These are phyloP conservation scores for Phoeniculus purpureus DNA, from an alignment of 2,797 vertebrate genomes.

Conservation along the genomic window DNA sequence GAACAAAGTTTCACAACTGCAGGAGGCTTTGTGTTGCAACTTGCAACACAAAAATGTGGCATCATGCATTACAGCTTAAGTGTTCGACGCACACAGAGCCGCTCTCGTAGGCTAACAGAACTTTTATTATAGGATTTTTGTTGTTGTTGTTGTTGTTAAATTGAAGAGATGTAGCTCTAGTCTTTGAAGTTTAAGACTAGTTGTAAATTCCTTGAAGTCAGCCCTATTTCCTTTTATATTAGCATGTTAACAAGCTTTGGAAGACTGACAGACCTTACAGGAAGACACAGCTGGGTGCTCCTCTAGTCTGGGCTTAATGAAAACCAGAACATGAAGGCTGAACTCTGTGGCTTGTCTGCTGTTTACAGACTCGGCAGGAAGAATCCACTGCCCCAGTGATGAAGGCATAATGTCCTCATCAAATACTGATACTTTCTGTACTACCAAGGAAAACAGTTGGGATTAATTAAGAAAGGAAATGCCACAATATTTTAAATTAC, in stretches of 20 bases:
- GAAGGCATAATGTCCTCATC: slow-evolving; percentile 71
- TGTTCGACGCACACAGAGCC: neutral
- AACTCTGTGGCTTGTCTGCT: slow-evolving; percentile 67
- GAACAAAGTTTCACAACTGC: slow-evolving; percentile 57
- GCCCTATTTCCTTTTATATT: slow-evolving; percentile 82
- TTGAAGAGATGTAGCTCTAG: slow-evolving; percentile 55
- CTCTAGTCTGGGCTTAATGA: slow-evolving; percentile 79
- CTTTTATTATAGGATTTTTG: slow-evolving; percentile 48
- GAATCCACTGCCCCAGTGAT: slow-evolving; percentile 60
- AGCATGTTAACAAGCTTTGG: slow-evolving; percentile 85
- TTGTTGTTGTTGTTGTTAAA: slow-evolving; percentile 33
- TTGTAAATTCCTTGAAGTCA: slow-evolving; percentile 85
- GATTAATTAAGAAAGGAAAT: slow-evolving; percentile 83
- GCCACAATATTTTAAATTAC: slow-evolving; percentile 75
- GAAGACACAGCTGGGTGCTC: slow-evolving; percentile 82
- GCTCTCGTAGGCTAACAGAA: neutral
- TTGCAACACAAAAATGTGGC: slow-evolving; percentile 8
- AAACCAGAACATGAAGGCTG: slow-evolving; percentile 73
- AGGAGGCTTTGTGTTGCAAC: slow-evolving; percentile 45
- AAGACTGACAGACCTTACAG: slow-evolving; percentile 80
- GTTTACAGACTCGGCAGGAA: slow-evolving; percentile 79
- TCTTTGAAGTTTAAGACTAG: slow-evolving; percentile 85
- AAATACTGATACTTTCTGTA: slow-evolving; percentile 62
- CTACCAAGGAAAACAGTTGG: slow-evolving; percentile 76
- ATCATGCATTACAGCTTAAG: neutral